Evolutionary conservation across 1,140 invertebrate species (phyloP), one percentile per base, ranked within the genome.

Genomic region (Atopsyche davidsoni): DNA sequence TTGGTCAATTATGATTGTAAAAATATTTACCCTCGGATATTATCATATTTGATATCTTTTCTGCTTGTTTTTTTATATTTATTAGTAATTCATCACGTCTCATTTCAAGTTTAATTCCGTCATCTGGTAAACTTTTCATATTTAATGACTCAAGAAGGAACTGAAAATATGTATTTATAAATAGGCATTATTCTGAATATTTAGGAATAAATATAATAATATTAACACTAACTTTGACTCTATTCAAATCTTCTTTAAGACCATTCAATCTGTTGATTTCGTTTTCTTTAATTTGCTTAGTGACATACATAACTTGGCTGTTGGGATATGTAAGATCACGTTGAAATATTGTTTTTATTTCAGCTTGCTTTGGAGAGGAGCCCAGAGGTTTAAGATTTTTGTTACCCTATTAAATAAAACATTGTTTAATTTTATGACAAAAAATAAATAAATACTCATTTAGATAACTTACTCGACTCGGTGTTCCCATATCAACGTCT

Each of bases 51-150:
- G 69, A 62, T 3, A 76, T 66, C 49, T 74, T 64, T 38, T 64
- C 61, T 31, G 63, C 65, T 51, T 77, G 65, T 7, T 49, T 41
- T 2, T 64, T 49, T 23, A 75, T 63, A 55, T 73, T 62, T 14
- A 45, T 57, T 62, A 76, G 62, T 13, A 73, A 54, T 1, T 55
- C 35, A 2, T 59, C 61, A 18, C 71, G 66, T 21, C 67, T 65
- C 35, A 69, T 42, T 14, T 66, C 60, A 3, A 80, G 60, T 59
- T 66, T 73, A 36, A 60, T 56, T 1, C 78, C 77, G 24, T 71
- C 69, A 57, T 81, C 78, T 2, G 78, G 78, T 9, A 81, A 59
- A 0, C 62, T 59, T 4, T 67, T 51, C 36, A 79, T 44, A 46
- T 79, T 75, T 57, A 73, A 66, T 9, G 68, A 62, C 19, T 65